phyloP scores from a whole-genome alignment of 2,113 vertebrate species.

The Nyctereutes procyonoides region DNA sequence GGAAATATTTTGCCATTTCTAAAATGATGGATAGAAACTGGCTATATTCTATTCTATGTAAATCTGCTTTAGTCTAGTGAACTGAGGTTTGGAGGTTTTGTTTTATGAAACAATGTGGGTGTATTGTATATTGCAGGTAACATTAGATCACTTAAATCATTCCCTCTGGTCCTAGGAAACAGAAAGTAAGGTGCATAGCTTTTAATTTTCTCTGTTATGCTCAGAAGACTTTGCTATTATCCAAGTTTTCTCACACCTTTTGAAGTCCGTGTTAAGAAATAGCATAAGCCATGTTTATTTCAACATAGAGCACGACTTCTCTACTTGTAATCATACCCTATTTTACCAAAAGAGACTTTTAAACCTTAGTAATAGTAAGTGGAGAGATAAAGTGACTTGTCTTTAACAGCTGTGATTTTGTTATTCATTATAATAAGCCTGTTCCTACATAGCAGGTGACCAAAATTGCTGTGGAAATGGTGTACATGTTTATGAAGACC shows the following conservation, averaged over 20 bases:
- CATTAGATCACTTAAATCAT: slow-evolving; percentile 66
- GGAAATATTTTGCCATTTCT: slow-evolving; percentile 55
- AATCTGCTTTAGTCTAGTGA: slow-evolving; percentile 44
- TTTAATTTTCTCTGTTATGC: slow-evolving; percentile 36
- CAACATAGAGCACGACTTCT: neutral
- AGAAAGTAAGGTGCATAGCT: neutral
- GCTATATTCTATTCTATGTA: slow-evolving; percentile 29
- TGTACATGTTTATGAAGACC: neutral
- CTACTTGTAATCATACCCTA: neutral
- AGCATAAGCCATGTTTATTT: slow-evolving; percentile 43
- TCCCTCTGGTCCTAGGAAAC: neutral
- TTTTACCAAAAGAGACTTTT: neutral
- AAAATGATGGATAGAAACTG: neutral
- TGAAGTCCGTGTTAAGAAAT: neutral
- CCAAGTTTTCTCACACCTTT: neutral
- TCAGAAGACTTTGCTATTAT: slow-evolving; percentile 59
- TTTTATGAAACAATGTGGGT: slow-evolving; percentile 13
- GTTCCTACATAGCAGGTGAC: neutral
- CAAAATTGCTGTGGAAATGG: neutral
- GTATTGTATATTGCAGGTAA: slow-evolving; percentile 64
- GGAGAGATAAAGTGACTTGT: neutral
- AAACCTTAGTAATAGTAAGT: neutral
- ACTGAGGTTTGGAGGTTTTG: neutral
- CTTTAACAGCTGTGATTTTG: slow-evolving; percentile 59
- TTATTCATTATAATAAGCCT: slow-evolving; percentile 22